Base-by-base conservation (phyloP, 2,888 invertebrate genomes). In the Calliopum simillimum region DNA sequence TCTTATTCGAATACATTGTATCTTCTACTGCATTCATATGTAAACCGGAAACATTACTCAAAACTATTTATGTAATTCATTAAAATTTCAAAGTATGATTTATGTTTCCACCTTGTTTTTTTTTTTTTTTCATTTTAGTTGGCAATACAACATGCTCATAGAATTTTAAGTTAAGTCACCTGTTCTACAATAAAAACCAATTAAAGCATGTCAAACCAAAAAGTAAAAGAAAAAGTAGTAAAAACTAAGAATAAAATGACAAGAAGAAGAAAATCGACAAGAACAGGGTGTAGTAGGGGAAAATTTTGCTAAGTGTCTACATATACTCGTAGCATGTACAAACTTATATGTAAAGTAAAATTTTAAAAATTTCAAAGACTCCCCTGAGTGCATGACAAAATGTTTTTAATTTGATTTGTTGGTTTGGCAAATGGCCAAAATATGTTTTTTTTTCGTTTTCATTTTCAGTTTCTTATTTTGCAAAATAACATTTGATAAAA, bases 181-280 rank as follows among this genome's bases (percentile, higher is more conserved):
- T 67, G 67, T 67, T 67, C 59, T 58, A 67, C 59, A 67, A 67
- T 67, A 67, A 67, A 67, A 67, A 67, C 47, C 67, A 67, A 67
- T 67, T 67, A 67, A 67, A 67, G 67, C 67, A 47, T 67, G 67
- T 67, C 67, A 67, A 59, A 47, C 47, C 47, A 23, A 64, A 16
- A 53, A 16, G 33, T n/a, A 11, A 49, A 25, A 23, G 21, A 13
- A 19, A 46, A 33, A 33, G 21, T 14, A 46, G 25, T 1, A 33
- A 33, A 33, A 4, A 4, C 14, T 4, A 46, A 13, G n/a, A 44
- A 19, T 19, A 1, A 33, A 33, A 33, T 33, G n/a, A 33, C 33
- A 33, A 33, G 33, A 8, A 6, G 5, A 33, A 33, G 33, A 33
- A 33, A 8, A 43, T 12, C 8, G 14, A 43, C 14, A 61, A 11